phyloP scores from a whole-genome alignment of 2,888 invertebrate species.

The Incurvaria masculella region DNA sequence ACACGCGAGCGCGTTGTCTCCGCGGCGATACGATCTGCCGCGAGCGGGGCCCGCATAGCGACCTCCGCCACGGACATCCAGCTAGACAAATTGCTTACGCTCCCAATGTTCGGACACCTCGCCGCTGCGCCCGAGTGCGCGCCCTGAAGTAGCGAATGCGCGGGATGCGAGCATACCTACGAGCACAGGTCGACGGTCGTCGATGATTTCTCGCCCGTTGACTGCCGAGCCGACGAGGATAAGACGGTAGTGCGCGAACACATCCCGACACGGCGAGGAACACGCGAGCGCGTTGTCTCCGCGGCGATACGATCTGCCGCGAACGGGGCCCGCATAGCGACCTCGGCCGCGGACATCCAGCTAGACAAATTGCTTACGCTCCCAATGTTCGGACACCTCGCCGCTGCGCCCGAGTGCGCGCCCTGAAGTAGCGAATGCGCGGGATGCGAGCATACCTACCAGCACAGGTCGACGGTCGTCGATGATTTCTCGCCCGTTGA shows the following conservation, averaged over 20 bases:
- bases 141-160: too few species aligned
- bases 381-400: constrained; percentile 47
- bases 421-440: too few species aligned
- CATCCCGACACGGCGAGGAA: neutral
- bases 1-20: neutral
- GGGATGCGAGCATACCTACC: too few species aligned
- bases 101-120: constrained; percentile 49
- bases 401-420: constrained; percentile 2
- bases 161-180: too few species aligned
- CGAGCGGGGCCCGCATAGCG: constrained; percentile 21
- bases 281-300: neutral
- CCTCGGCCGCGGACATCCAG: constrained; percentile 35
- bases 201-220: too few species aligned
- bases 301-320: constrained; percentile 16
- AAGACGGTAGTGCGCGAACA: too few species aligned
- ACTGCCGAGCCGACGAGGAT: too few species aligned
- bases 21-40: constrained; percentile 9
- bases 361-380: constrained; percentile 54
- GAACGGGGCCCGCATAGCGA: constrained; percentile 19
- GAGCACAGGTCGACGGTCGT: too few species aligned
- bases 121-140: constrained; percentile 3
- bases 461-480: too few species aligned
- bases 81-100: constrained; percentile 54
- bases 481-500: too few species aligned
- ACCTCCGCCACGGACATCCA: constrained; percentile 33